These are phyloP conservation scores for Drosophila hydei DNA, from an alignment of 1,140 invertebrate species.

Conservation along the genomic window DNA sequence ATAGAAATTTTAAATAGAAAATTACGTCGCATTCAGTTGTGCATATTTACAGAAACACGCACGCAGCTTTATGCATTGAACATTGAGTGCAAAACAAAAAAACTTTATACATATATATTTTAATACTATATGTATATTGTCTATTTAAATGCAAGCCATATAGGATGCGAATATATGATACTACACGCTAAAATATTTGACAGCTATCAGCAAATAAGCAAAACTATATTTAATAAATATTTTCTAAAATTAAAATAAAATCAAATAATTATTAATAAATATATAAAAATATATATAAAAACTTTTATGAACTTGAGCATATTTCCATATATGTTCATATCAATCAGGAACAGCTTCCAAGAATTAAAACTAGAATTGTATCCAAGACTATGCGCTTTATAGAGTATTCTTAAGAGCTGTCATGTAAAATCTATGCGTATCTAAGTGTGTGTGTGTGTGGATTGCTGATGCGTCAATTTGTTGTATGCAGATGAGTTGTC, in stretches of 20 bases:
- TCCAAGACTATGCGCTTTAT: background rate
- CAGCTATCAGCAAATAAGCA: too few species aligned
- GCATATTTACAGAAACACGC: constrained; percentile 4
- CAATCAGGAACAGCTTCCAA: too few species aligned
- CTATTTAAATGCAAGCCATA: background rate
- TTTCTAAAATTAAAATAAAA: too few species aligned
- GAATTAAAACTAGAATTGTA: too few species aligned
- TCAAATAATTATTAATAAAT: too few species aligned
- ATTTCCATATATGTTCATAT: too few species aligned
- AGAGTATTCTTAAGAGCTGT: constrained; percentile 22
- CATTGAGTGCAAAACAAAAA: background rate
- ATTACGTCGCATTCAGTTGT: constrained; percentile 1
- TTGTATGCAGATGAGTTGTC: constrained; percentile 49
- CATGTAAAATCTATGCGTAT: constrained; percentile 8
- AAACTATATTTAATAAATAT: too few species aligned
- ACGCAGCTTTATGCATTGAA: constrained; percentile 1
- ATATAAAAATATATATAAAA: too few species aligned
- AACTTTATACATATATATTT: background rate
- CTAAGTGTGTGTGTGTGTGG: constrained; percentile 14
- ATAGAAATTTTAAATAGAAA: constrained; percentile 34
- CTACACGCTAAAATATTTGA: too few species aligned
- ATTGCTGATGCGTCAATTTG: constrained; percentile 50
- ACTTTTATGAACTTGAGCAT: too few species aligned
- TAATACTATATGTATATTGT: background rate
- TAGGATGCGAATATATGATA: background rate